Base-by-base conservation (phyloP, 2,888 invertebrate species). In the Cylindroiulus punctatus region DNA sequence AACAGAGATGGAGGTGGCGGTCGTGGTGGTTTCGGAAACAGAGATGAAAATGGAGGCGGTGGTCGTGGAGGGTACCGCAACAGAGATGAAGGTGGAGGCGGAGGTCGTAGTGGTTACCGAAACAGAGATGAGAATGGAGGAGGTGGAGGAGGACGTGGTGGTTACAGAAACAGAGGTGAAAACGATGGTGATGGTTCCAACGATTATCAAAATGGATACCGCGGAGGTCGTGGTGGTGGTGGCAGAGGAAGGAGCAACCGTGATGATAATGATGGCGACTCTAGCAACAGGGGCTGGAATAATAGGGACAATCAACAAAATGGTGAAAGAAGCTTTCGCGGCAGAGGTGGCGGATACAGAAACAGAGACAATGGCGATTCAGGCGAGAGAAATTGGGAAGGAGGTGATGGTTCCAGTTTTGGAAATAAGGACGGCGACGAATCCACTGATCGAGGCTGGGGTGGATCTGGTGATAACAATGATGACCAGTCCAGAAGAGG, bases 81-180 rank as follows among this genome's bases (percentile, higher is more conserved):
- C 42, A 47, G 42, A 42, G 84, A 84, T 47, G 84, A 44, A 44
- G 22, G 22, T 22, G 84, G 84, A 17, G 84, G 84, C 12, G 44
- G 44, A 30, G 47, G 44, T 8, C 30, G 42, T 5, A 26, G 84
- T 84, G 84, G 84, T 4, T 36, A 44, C 22, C 32, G 86, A 12
- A 42, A 26, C 19, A 57, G 84, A 52, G 40, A 65, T 81, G 52
- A 84, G n/a, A 57, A 57, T 14, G 86, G 87, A 12, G n/a, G n/a
- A n/a, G n/a, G n/a, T n/a, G 87, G 87, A 2, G 86, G 84, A 32
- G 86, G 86, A 19, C 83, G 87, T n/a, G 85, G 88, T 82, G 82
- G 36, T 3, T 82, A 82, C 40, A 8, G 65, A 17, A 42, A 87
- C 30, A n/a, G 26, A 14, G 81, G 26, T 57, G 36, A 81, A 0